Percentiles rank a stretch among this genome's conserved stretches.
Conservation (phyloP, 2,113 vertebrate species). For the Garra rufa region DNA sequence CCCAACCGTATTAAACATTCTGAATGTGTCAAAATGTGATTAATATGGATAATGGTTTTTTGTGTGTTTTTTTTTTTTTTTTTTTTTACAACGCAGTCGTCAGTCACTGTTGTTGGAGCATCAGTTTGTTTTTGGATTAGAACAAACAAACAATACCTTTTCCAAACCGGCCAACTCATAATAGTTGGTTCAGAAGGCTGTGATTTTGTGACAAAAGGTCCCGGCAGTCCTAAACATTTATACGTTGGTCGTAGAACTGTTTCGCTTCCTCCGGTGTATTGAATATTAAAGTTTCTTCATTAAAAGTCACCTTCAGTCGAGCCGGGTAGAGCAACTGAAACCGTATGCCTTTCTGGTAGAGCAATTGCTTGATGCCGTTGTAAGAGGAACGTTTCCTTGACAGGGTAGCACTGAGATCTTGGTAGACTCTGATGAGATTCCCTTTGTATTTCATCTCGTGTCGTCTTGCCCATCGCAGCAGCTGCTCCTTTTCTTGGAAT, state of each 20-base stretch:
- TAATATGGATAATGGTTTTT: neutral
- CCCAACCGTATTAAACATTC: neutral
- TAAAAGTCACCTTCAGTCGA: neutral
- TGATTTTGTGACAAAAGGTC: no score
- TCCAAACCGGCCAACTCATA: no score
- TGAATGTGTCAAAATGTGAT: neutral
- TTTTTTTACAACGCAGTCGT: neutral
- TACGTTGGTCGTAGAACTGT: neutral
- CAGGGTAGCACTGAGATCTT: neutral
- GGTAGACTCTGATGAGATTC: neutral
- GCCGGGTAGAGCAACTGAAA: neutral
- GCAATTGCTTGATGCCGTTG: neutral
- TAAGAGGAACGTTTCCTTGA: neutral
- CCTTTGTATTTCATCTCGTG: neutral
- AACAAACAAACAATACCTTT: no score
- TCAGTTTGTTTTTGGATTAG: no score
- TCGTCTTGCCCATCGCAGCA: neutral
- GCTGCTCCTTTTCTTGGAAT: neutral
- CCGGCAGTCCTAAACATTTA: no score
- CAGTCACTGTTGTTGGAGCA: neutral
- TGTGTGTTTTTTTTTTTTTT: no score
- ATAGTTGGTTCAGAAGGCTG: no score
- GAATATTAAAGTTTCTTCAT: neutral
- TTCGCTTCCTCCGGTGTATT: neutral
- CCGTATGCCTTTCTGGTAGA: neutral